Evolutionary conservation across 2,113 vertebrate species (phyloP).

Genomic region (Pseudolaguvia tuberculata): DNA sequence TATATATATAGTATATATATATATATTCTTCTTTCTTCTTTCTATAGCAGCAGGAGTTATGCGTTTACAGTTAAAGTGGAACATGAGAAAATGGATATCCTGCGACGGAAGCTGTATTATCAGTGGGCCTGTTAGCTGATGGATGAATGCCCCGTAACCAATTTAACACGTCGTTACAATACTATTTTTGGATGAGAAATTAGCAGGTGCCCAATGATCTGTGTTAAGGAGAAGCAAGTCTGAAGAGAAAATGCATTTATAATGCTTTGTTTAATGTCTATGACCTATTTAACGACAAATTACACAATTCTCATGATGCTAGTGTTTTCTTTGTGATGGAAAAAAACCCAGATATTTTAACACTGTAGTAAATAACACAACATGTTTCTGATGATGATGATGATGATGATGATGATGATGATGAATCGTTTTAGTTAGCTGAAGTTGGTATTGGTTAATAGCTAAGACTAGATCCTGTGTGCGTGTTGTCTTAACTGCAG

Average conservation of each 20-base stretch:
- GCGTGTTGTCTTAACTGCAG: slow-evolving; percentile 61
- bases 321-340: slow-evolving; percentile 2
- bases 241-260: slow-evolving; percentile 44
- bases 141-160: slow-evolving; percentile 43
- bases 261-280: slow-evolving; percentile 47
- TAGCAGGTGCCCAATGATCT: slow-evolving; percentile 44
- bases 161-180: slow-evolving; percentile 46
- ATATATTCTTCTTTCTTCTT: slow-evolving; percentile 1
- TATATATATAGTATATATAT: too few species aligned
- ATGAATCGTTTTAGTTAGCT: not conserved
- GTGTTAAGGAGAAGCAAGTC: slow-evolving; percentile 40
- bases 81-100: slow-evolving; percentile 26
- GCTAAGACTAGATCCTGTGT: not conserved
- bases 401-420: not conserved
- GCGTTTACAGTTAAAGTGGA: slow-evolving; percentile 27
- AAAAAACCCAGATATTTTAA: not conserved
- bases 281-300: slow-evolving; percentile 50
- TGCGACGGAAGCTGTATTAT: slow-evolving; percentile 15
- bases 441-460: not conserved
- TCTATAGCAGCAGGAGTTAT: slow-evolving; percentile 11
- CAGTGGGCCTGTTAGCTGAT: slow-evolving; percentile 41
- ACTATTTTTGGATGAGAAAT: slow-evolving; percentile 48
- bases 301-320: slow-evolving; percentile 30
- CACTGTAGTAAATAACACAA: not conserved
- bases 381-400: not conserved